Evolutionary conservation across 2,888 invertebrate genomes (phyloP), one percentile per base, ranked within the genome.

Genomic region (Chromoteleia sp.): DNA sequence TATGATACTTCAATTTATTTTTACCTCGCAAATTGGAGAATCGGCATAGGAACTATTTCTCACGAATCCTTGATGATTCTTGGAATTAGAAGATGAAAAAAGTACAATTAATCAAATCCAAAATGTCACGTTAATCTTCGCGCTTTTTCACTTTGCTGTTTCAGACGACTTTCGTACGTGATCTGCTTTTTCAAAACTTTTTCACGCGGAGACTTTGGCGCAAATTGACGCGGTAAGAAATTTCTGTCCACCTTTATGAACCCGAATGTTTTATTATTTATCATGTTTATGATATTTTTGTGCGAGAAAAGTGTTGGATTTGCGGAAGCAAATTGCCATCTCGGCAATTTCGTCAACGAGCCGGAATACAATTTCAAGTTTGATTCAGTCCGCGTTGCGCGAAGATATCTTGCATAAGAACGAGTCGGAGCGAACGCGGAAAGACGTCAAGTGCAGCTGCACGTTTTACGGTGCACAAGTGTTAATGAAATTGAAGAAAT

Each of bases 321-420:
- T n/a, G 54, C 43, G 54, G 67, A 54, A 68, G 54, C 21, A 30
- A 68, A 54, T 54, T 68, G 54, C 54, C 41, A 43, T 17, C 54
- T 54, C 54, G 10, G 67, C 67, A 68, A 36, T 68, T 68, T 68
- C 25, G 67, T 30, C 54, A 54, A 68, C 54, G 7, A 39, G n/a
- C 29, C 15, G 52, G 29, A 65, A 52, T 33, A 65, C 67, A 43
- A 43, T 54, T 39, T 43, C 43, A 21, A 29, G 43, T 67, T 41
- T 54, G 30, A 67, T 39, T 54, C 41, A 41, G 29, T 63, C 1
- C 15, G 12, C 10, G 12, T 12, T 8, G 4, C 10, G 29, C 7
- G 33, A 52, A 65, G 41, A 39, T 15, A 50, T 56, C 43, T 56
- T 56, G 68, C 68, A 56, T 56, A 68, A 68, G 68, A 54, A 68